Conservation (phyloP, 2,797 vertebrate species). For the Apodemus agrarius region DNA sequence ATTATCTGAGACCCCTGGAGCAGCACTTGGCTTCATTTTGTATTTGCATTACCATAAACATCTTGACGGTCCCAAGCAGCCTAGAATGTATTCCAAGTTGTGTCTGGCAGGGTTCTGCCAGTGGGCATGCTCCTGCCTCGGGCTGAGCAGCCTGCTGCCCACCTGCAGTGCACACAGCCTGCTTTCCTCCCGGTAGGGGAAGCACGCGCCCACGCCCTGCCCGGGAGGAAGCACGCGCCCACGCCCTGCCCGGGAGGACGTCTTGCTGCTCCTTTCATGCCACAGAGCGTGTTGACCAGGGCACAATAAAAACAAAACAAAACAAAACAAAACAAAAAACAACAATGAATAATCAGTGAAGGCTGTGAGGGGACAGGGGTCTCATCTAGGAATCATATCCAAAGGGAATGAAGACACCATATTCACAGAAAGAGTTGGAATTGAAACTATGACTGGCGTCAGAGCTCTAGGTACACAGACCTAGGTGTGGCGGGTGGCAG, state of each 20-base stretch:
- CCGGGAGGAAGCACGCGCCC: not conserved
- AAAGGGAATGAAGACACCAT: not conserved
- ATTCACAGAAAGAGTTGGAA: not conserved
- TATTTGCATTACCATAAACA: not conserved
- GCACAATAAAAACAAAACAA: not conserved
- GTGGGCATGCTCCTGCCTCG: not conserved
- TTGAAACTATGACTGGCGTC: not conserved
- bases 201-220: not conserved
- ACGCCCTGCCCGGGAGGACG: not conserved
- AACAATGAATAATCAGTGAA: not conserved
- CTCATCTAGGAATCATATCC: not conserved
- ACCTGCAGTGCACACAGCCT: not conserved
- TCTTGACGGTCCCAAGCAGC: not conserved
- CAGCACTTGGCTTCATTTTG: not conserved
- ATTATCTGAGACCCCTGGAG: not conserved
- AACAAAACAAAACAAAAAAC: too few species aligned
- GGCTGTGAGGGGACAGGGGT: not conserved
- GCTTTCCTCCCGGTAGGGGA: not conserved
- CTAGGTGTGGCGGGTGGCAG: not conserved
- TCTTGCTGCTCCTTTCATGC: rapidly evolving
- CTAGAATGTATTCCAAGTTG: not conserved
- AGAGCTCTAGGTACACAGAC: not conserved
- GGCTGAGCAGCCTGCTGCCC: too few species aligned
- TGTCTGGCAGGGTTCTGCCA: not conserved
- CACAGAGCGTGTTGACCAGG: not conserved